Conservation (phyloP, 2,113 vertebrate species). For the Ctenodactylus gundi region DNA sequence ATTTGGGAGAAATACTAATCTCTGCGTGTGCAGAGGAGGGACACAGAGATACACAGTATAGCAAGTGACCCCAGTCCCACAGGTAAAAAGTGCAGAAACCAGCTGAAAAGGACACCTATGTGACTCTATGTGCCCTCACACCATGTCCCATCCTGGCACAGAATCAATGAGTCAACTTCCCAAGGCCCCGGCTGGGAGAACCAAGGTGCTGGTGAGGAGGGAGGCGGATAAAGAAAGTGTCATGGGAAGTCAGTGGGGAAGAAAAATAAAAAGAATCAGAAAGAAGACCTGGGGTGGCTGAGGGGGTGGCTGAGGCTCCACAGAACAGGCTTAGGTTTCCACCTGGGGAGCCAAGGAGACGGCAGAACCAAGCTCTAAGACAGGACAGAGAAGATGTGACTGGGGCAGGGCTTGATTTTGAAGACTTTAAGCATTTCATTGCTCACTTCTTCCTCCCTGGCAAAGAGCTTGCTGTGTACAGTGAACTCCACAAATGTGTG, state of each 20-base stretch:
- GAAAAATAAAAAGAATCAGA: not conserved
- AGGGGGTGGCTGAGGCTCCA: fast-evolving
- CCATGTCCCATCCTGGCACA: not conserved
- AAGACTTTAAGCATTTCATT: not conserved
- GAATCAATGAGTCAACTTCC: not conserved
- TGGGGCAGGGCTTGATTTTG: not conserved
- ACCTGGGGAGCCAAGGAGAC: not conserved
- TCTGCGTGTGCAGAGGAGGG: not conserved
- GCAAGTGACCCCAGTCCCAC: not conserved
- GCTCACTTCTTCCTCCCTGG: not conserved
- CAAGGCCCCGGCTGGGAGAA: not conserved
- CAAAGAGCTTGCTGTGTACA: not conserved
- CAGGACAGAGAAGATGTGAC: not conserved
- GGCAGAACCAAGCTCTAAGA: not conserved
- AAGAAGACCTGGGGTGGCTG: not conserved
- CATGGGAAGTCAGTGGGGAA: not conserved
- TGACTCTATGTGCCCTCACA: not conserved
- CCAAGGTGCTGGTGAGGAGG: not conserved
- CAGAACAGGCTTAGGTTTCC: not conserved
- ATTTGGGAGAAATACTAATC: not conserved
- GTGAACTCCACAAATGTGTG: not conserved
- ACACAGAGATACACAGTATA: not conserved
- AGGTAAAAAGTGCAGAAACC: not conserved
- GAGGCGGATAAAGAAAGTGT: not conserved
- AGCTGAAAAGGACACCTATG: not conserved